Percentiles rank a stretch among this genome's conserved stretches.
phyloP scores from a whole-genome alignment of 2,888 invertebrate species.

The Hydraecia micacea region DNA sequence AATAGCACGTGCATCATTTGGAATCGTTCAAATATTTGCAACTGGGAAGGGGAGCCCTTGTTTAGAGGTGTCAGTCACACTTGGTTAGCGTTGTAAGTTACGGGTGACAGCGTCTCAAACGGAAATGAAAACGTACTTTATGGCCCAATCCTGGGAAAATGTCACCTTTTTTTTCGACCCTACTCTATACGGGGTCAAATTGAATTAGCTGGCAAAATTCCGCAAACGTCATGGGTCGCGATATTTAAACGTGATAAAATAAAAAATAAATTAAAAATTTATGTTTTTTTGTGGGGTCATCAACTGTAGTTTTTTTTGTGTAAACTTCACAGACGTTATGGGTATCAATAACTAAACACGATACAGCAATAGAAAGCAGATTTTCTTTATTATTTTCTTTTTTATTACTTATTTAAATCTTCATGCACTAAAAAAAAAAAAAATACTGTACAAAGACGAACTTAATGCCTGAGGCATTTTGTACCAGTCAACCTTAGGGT shows the following conservation, averaged over 20 bases:
- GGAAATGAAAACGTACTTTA: not conserved
- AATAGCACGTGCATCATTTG: conserved; percentile 77
- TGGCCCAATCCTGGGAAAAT: not conserved
- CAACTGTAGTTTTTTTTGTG: not conserved
- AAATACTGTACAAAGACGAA: too few relatives aligned
- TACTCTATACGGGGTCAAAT: not conserved
- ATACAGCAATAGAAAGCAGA: not conserved
- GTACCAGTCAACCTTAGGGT: too few relatives aligned
- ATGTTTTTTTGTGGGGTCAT: too few relatives aligned
- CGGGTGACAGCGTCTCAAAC: conserved; percentile 33
- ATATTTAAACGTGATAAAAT: too few relatives aligned
- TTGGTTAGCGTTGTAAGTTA: not conserved
- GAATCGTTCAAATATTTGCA: conserved; percentile 76
- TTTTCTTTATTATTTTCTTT: not conserved
- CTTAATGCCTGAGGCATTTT: too few relatives aligned
- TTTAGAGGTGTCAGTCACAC: conserved; percentile 81
- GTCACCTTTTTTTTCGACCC: not conserved
- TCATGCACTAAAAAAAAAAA: too few relatives aligned
- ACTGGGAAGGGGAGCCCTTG: conserved; percentile 70
- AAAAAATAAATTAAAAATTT: too few relatives aligned
- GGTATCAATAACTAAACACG: not conserved
- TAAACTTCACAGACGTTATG: not conserved
- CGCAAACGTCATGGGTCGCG: not conserved
- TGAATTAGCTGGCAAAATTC: not conserved
- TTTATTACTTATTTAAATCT: too few relatives aligned